phyloP scores from a whole-genome alignment of 2,888 invertebrate species.

The Anagyrus pseudococci region DNA sequence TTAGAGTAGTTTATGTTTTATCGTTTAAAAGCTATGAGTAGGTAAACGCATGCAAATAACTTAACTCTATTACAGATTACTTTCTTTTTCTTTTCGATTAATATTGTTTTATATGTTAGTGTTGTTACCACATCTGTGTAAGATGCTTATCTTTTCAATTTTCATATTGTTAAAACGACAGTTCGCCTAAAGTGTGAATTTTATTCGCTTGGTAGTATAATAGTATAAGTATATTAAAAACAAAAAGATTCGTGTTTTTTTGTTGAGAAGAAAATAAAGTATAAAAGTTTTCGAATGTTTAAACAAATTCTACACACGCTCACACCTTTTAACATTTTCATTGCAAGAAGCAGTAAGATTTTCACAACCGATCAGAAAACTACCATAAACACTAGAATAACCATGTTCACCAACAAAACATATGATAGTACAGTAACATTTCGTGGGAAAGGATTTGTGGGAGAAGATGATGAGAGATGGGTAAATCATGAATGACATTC shows the following conservation, averaged over 20 bases:
- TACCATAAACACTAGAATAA: conserved; percentile 34
- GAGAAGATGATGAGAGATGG: not conserved
- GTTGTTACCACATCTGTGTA: conserved; percentile 14
- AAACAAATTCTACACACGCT: conserved; percentile 25
- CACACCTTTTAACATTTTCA: conserved; percentile 25
- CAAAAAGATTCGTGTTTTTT: not conserved
- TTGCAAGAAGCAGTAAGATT: conserved; percentile 33
- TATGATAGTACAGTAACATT: conserved; percentile 17
- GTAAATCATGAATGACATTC: conserved; percentile 10
- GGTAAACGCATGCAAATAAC: conserved; percentile 28
- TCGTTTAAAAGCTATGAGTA: conserved; percentile 36
- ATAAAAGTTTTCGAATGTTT: conserved; percentile 7
- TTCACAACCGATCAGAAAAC: conserved; percentile 28
- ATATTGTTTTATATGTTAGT: conserved; percentile 15
- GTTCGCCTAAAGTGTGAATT: not conserved
- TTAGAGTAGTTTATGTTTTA: conserved; percentile 26
- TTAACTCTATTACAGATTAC: conserved; percentile 13
- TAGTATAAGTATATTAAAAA: not conserved
- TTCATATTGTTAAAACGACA: not conserved
- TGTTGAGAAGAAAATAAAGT: conserved; percentile 13
- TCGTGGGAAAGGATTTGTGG: not conserved
- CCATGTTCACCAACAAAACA: conserved; percentile 38
- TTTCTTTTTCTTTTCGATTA: conserved; percentile 6
- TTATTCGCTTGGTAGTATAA: not conserved
- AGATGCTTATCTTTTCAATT: not conserved